Evolutionary conservation across 2,888 invertebrate species (phyloP).

Genomic region (Chrysolina americana): DNA sequence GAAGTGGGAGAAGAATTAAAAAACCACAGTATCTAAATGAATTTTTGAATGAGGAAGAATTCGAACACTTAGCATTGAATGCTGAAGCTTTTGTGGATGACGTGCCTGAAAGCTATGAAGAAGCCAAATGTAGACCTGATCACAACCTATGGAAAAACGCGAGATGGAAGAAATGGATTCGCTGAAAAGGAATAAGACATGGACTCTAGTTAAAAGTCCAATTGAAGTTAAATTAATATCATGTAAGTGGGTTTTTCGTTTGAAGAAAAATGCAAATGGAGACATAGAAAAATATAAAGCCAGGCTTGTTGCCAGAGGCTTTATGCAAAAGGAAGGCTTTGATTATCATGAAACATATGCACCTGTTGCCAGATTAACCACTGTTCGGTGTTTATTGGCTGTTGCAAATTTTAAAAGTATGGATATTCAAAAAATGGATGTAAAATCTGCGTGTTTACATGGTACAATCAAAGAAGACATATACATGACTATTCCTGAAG

Average conservation of each 20-base stretch:
- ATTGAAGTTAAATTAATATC: slow-evolving; percentile 38
- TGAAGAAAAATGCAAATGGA: slow-evolving; percentile 37
- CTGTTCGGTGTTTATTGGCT: slow-evolving; percentile 43
- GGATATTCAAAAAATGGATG: slow-evolving; percentile 46
- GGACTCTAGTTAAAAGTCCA: slow-evolving; percentile 37
- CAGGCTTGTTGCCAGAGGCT: slow-evolving; percentile 39
- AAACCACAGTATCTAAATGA: slow-evolving; percentile 37
- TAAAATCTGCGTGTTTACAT: slow-evolving; percentile 59
- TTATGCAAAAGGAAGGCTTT: slow-evolving; percentile 42
- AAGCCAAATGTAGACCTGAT: slow-evolving; percentile 35
- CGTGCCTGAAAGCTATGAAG: slow-evolving; percentile 3
- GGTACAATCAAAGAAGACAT: slow-evolving; percentile 43
- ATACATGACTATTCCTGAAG: slow-evolving; percentile 54
- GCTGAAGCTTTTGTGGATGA: slow-evolving; percentile 30
- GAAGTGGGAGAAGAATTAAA: slow-evolving; percentile 22
- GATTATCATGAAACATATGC: no score
- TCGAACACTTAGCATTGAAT: slow-evolving; percentile 44
- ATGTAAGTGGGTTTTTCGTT: slow-evolving; percentile 38
- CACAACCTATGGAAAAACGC: slow-evolving; percentile 41
- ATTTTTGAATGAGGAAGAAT: slow-evolving; percentile 39
- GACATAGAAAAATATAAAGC: slow-evolving; percentile 13
- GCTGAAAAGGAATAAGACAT: slow-evolving; percentile 38
- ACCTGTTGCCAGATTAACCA: no score
- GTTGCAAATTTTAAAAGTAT: slow-evolving; percentile 30
- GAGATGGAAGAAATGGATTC: slow-evolving; percentile 37